A percentile compares a stretch with the other conserved stretches of the same genome.
Conservation (phyloP, 2,113 vertebrate genomes). For the Dicrurus megarhynchus region DNA sequence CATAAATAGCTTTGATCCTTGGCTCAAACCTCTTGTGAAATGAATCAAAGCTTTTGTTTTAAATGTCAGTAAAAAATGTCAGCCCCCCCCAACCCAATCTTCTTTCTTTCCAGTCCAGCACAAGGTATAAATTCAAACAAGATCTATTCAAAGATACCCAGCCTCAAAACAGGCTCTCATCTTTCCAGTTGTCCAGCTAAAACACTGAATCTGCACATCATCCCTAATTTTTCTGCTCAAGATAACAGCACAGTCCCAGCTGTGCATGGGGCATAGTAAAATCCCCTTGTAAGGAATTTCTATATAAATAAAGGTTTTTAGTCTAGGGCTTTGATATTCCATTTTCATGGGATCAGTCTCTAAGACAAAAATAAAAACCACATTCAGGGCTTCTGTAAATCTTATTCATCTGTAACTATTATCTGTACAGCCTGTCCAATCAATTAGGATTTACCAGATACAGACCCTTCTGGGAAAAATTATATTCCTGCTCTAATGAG, state of each 20-base stretch:
- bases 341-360: neutral
- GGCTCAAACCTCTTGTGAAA: neutral
- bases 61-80: constrained; percentile 11
- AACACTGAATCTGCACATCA: neutral
- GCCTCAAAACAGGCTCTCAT: neutral
- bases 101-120: neutral
- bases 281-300: neutral
- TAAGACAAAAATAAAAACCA: neutral
- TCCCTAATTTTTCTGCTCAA: neutral
- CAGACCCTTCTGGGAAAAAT: neutral
- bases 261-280: neutral
- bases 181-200: neutral
- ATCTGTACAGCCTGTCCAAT: neutral
- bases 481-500: neutral
- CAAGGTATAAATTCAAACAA: neutral
- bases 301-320: neutral
- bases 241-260: neutral
- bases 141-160: neutral
- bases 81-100: neutral
- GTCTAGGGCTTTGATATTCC: neutral
- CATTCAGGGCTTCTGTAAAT: neutral
- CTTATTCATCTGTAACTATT: neutral
- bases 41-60: neutral
- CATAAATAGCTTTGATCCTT: neutral
- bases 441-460: neutral